Conservation (phyloP, 2,113 vertebrate species). For the Takifugu bimaculatus region DNA sequence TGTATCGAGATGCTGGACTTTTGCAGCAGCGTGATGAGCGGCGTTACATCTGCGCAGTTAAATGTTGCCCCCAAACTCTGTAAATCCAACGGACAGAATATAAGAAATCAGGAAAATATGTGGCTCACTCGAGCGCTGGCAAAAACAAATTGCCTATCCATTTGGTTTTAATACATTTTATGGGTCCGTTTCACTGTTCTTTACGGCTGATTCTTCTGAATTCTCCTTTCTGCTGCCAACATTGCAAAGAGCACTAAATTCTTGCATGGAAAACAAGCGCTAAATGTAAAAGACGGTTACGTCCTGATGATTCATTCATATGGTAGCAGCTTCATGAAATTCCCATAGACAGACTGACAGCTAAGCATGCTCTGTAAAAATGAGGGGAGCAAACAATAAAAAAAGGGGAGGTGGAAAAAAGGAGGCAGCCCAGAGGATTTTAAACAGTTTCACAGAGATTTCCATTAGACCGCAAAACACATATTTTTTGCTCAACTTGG, state of each 20-base stretch:
- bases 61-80: too few species aligned
- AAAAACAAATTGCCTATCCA: too few species aligned
- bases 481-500: neutral
- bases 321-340: neutral
- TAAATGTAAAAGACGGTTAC: neutral
- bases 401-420: neutral
- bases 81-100: too few species aligned
- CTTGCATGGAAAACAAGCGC: neutral
- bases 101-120: too few species aligned
- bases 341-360: neutral
- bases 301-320: neutral
- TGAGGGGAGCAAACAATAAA: neutral
- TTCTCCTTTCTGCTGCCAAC: too few species aligned
- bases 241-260: neutral
- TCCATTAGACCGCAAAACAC: neutral
- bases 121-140: too few species aligned
- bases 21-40: too few species aligned
- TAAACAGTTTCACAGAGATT: neutral
- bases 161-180: neutral
- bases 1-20: too few species aligned
- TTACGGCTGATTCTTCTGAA: neutral
- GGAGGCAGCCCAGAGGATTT: neutral
- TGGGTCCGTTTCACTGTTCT: slow-evolving; percentile 5
- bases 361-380: neutral
- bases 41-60: too few species aligned